Evolutionary conservation across 2,797 vertebrate species (phyloP), one percentile per base, ranked within the genome.

Genomic region (Ctenosaura bakeri): DNA sequence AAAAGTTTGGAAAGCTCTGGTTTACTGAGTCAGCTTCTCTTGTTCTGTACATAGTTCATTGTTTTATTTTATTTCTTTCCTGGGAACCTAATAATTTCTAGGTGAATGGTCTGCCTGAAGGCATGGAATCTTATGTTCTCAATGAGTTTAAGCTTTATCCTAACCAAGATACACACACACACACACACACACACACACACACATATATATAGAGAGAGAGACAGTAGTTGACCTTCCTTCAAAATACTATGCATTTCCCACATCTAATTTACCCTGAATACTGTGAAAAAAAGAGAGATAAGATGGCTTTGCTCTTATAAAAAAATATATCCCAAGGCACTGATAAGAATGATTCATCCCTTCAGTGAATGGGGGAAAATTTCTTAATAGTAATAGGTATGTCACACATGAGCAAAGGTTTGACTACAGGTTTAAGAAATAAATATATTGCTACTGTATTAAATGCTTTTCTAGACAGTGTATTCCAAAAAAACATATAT

Each of bases 381-480:
- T 7, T 24, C 71, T 6, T 81, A 16, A 66, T 26, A 18, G 35
- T 12, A 86, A 46, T 5, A 81, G 5, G 71, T 77, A 83, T 84
- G 81, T 83, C 71, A 77, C 56, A 64, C 56, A 82, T 64, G 82
- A 89, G 29, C 29, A 76, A 62, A 22, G 22, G 71, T 26, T 83
- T 76, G 80, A 76, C 80, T 83, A 77, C 38, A 64, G 62, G 29
- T 89, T 89, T 89, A 62, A 89, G 56, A 89, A 89, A 62, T 35
- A 89, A 83, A 89, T 89, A 59, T 62, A 89, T 26, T 83, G 42
- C 56, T 20, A 50, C 26, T 74, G 35, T 64, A 76, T 62, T 35
- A 76, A 62, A 82, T 56, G 35, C 1, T 83, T 79, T 73, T 54
- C 69, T 29, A 35, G 24, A 50, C 22, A 35, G 56, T 7, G 22